phyloP scores from a whole-genome alignment of 2,113 vertebrate genomes.

The Acrocephalus arundinaceus region DNA sequence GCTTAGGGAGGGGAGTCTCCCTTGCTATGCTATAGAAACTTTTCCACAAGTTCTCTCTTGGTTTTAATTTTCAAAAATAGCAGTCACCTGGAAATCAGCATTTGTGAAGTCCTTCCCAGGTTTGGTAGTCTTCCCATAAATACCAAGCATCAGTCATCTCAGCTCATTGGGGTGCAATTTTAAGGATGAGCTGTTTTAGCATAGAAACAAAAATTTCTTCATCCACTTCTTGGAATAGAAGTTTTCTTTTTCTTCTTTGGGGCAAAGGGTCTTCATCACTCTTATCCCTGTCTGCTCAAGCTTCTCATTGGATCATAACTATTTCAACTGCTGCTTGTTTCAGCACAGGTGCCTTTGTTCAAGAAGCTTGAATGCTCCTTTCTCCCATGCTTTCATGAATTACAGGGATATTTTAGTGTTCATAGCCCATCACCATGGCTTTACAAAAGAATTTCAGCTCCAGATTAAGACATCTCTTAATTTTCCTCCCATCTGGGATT shows the following conservation, averaged over 20 bases:
- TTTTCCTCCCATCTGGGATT: neutral
- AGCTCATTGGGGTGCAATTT: neutral
- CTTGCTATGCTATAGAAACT: neutral
- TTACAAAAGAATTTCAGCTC: neutral
- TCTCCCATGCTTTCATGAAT: neutral
- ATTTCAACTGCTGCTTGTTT: neutral
- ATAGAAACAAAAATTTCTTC: neutral
- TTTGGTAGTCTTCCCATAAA: neutral
- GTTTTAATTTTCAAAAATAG: neutral
- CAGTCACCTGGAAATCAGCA: accelerated
- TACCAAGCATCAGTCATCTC: neutral
- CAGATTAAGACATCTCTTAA: neutral
- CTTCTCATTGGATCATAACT: neutral
- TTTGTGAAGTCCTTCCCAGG: accelerated
- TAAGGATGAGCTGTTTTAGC: neutral
- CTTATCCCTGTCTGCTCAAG: neutral
- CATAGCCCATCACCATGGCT: neutral
- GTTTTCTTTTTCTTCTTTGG: neutral
- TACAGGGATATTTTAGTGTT: neutral
- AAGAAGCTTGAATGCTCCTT: accelerated
- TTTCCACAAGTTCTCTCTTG: neutral
- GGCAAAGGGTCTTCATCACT: neutral
- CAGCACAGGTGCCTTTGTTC: neutral
- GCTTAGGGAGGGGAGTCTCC: too few species aligned
- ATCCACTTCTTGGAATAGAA: neutral